Base-by-base conservation (phyloP, 2,888 invertebrate species). In the Hofmannophila pseudospretella region DNA sequence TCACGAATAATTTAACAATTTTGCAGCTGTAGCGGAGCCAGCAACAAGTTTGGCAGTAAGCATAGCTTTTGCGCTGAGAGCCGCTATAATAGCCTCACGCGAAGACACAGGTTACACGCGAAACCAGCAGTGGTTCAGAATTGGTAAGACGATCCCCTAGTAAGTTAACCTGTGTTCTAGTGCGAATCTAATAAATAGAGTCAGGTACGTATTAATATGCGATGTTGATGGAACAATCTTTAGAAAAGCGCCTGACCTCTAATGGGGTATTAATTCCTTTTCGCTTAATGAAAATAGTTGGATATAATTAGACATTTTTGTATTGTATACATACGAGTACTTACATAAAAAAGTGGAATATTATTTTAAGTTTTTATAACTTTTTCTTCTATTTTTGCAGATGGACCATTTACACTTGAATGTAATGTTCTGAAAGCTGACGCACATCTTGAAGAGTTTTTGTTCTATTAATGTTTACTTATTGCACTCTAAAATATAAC, bases 11-110 rank as follows among this genome's bases (percentile, higher is more conserved):
- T n/a, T n/a, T n/a, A n/a, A n/a, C n/a, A n/a, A n/a, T n/a, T n/a
- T n/a, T n/a, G n/a, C n/a, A 87, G 87, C 75, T 12, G 69, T 71
- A 22, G 72, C 70, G 3, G 88, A 88, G 45, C 85, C 87, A 7
- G 65, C 85, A 0, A 49, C 67, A 1, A 75, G 75, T 38, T 46
- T 84, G 42, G 51, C 76, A 1, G 53, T 80, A 2, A 53, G 63
- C 1, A 67, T 77, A 0, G 76, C 89, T 7, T 68, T 90, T 31
- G 91, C 91, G 1, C 72, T 92, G 28, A 77, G 90, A 16, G 67
- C 89, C 38, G 91, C 91, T 0, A 61, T 92, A 8, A 76, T 84
- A 39, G 80, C 90, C 2, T 90, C 90, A 0, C 75, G 91, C 50
- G 58, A 51, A 22, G 90, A 91, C 43, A 78, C 86, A 16, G 89